Base-by-base conservation (phyloP, 2,797 vertebrate species). In the Hemibagrus guttatus region DNA sequence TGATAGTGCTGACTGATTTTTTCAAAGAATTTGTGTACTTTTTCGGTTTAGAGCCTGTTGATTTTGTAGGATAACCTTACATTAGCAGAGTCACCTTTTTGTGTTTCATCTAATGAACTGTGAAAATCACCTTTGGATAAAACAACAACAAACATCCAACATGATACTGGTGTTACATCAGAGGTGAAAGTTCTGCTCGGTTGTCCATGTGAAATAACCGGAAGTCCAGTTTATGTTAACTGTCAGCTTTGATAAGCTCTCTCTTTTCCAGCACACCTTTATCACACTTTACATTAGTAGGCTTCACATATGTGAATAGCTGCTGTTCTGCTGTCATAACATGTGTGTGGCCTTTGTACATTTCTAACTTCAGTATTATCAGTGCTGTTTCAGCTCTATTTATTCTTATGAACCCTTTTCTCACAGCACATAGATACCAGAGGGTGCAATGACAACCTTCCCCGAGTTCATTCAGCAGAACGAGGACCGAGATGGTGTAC, bases 381-480 rank as follows among this genome's bases (percentile, higher is more conserved):
- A 17, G 39, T 78, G 21, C 46, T 66, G 42, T 35, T 69, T 54
- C 59, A 78, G 7, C 46, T 63, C 13, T 28, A 0, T 69, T 61
- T 9, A 88, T 64, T 82, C 4, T 49, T 83, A 6, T 74, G 16
- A 14, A 14, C 76, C 17, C 19, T 58, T 72, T 49, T 23, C 23
- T 83, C 21, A 23, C 28, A 88, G 86, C 74, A 82, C 23, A 4
- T 74, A 89, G 86, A 61, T 85, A 72, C 81, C 88, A 69, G 84
- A 89, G 88, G 81, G 90, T 91, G 94, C 90, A 91, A 99, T 99
- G 98, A 95, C 98, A 81, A 99, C 98, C 89, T 99, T 99, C 93
- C 95, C 97, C 85, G 98, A 99, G 92, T 99, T 98, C 93, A 99
- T 99, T 72, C 95, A 97, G 91, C 97, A 98, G 94, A 99, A 98